phyloP scores from a whole-genome alignment of 30 jellyfish, hydroid and myxozoan genomes.

The Hydractinia echinata region DNA sequence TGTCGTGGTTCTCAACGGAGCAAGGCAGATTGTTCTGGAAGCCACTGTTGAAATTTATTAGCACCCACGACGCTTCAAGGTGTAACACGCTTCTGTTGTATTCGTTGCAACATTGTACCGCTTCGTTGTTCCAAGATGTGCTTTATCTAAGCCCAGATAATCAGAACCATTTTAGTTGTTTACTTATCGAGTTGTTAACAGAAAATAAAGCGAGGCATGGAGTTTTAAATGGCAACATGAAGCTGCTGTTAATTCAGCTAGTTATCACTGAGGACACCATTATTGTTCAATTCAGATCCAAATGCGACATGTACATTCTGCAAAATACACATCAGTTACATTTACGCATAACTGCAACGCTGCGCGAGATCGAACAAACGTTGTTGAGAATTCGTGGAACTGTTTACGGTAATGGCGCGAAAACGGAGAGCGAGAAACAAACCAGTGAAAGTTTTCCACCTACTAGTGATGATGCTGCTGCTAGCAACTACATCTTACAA shows the following conservation, averaged over 20 bases:
- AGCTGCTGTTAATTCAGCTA: constrained; percentile 22
- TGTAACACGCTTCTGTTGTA: constrained; percentile 1
- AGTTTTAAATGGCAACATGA: constrained; percentile 33
- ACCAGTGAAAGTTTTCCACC: neutral
- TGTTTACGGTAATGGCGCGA: neutral
- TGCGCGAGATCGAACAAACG: constrained; percentile 29
- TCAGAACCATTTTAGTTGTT: constrained; percentile 11
- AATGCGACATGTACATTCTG: constrained; percentile 7
- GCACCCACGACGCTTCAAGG: neutral
- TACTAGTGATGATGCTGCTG: constrained; percentile 4
- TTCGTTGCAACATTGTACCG: constrained; percentile 16
- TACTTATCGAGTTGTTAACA: constrained; percentile 11
- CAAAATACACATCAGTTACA: constrained; percentile 36
- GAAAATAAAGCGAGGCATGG: neutral
- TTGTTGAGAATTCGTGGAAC: constrained; percentile 15
- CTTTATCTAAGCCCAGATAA: constrained; percentile 21
- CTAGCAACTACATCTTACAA: neutral
- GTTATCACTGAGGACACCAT: constrained; percentile 32
- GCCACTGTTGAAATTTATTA: constrained; percentile 10
- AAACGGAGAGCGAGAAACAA: neutral
- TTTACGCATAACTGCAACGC: constrained; percentile 27
- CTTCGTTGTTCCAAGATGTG: constrained; percentile 14
- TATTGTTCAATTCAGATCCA: constrained; percentile 11
- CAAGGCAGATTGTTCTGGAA: constrained; percentile 26
- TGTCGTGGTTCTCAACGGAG: constrained; percentile 28